A percentile compares a stretch with the other conserved stretches of the same genome.
Evolutionary conservation across 2,113 vertebrate species (phyloP).

Genomic region (Phrynosoma platyrhinos): DNA sequence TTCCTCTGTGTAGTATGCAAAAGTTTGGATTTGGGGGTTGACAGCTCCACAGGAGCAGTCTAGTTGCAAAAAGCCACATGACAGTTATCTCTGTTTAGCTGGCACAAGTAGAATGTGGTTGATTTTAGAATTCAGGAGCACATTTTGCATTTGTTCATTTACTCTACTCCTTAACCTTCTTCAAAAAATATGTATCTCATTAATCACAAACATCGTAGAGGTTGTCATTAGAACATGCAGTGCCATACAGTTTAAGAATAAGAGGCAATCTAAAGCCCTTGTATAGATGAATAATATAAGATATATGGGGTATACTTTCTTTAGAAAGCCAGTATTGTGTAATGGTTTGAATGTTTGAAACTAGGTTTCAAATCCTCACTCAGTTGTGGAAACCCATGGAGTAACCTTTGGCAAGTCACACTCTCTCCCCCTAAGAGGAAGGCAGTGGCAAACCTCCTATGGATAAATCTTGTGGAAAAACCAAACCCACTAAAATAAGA

Average conservation of each 20-base stretch:
- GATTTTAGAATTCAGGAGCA: background rate
- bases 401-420: too few species aligned
- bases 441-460: too few species aligned
- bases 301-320: too few species aligned
- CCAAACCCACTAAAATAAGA: too few species aligned
- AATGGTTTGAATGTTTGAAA: background rate
- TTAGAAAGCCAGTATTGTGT: background rate
- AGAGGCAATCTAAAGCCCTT: background rate
- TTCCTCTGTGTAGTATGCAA: slow-evolving; percentile 50
- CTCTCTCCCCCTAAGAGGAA: too few species aligned
- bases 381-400: too few species aligned
- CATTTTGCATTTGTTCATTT: background rate
- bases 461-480: too few species aligned
- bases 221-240: background rate
- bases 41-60: slow-evolving; percentile 55
- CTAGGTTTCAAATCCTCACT: too few species aligned
- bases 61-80: background rate
- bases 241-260: background rate
- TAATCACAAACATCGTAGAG: background rate
- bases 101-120: slow-evolving; percentile 32
- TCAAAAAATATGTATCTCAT: background rate
- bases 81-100: background rate
- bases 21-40: slow-evolving; percentile 29
- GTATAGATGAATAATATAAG: background rate
- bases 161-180: background rate